Base-by-base conservation (phyloP, 2,888 invertebrate genomes). In the Parnassius smintheus region DNA sequence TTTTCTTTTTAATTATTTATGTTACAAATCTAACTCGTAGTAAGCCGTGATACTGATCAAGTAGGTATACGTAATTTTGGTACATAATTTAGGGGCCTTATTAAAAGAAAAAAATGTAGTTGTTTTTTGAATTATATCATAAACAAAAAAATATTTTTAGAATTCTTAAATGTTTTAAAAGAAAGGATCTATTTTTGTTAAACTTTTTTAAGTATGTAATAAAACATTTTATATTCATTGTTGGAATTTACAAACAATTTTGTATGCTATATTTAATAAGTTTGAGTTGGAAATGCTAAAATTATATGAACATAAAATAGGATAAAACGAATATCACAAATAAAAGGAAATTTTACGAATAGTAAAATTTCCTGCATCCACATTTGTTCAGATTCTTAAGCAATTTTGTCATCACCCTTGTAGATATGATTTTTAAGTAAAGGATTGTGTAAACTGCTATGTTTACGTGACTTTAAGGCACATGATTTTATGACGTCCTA, bases 121-220 rank as follows among this genome's bases (percentile, higher is more conserved):
- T 72, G 70, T 75, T 75, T 80, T 78, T 81, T 78, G 75, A 79
- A 78, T 76, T 77, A 75, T 78, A 80, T 77, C 72, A 70, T 75
- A 75, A 76, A 73, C 70, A 76, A 77, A 76, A 73, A 82, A 77
- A 75, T 81, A 81, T 84, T 84, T 85, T 85, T 83, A 83, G 80
- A 83, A 75, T 71, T 82, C 46, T 86, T 82, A 77, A 77, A 81
- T 83, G 69, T 81, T 82, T 82, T 78, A 73, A 79, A 78, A 79
- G 74, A 84, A 83, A 78, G 73, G 78, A 85, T 86, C 84, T 91
- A 91, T 91, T 90, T 88, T 91, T 91, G 89, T 89, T 90, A 91
- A 85, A 83, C 81, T 83, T 88, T 86, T 85, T 80, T 72, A 72
- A 82, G 70, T 4, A 35, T 35, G 35, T 75, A 80, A 81, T 80